phyloP scores from a whole-genome alignment of 2,888 invertebrate species.

The Cephus runcator region DNA sequence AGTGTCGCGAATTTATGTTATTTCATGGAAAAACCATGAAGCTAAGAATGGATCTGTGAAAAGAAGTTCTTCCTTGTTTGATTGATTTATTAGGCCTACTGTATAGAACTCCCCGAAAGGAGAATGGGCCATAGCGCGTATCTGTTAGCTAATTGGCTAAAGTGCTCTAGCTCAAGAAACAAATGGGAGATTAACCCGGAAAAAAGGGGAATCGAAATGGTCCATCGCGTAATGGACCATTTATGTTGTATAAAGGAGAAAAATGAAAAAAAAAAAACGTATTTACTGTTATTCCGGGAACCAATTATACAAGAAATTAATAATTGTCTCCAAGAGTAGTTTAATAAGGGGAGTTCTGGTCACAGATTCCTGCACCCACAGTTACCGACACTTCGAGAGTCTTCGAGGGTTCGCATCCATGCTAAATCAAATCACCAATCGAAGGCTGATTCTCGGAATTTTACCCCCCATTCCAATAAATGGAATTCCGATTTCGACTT shows the following conservation, averaged over 20 bases:
- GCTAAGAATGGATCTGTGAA: neutral
- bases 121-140: constrained; percentile 4
- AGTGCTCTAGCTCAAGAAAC: constrained; percentile 12
- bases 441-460: too few relatives aligned
- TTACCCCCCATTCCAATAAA: too few relatives aligned
- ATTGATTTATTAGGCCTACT: constrained; percentile 17
- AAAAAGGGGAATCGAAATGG: constrained; percentile 10
- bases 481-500: too few relatives aligned
- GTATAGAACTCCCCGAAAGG: neutral
- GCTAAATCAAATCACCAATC: too few relatives aligned
- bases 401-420: too few relatives aligned
- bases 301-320: too few relatives aligned
- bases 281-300: too few relatives aligned
- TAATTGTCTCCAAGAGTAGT: too few relatives aligned
- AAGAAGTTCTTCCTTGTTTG: constrained; percentile 13
- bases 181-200: constrained; percentile 17
- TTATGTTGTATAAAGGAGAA: neutral
- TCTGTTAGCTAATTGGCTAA: constrained; percentile 18
- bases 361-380: too few relatives aligned
- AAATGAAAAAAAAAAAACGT: neutral
- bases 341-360: too few relatives aligned
- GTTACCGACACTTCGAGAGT: too few relatives aligned
- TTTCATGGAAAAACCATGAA: constrained; percentile 7
- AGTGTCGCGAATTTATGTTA: constrained; percentile 2
- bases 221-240: constrained; percentile 6